Base-by-base conservation (phyloP, 2,113 vertebrate genomes). In the Nothobranchius kuhntae region DNA sequence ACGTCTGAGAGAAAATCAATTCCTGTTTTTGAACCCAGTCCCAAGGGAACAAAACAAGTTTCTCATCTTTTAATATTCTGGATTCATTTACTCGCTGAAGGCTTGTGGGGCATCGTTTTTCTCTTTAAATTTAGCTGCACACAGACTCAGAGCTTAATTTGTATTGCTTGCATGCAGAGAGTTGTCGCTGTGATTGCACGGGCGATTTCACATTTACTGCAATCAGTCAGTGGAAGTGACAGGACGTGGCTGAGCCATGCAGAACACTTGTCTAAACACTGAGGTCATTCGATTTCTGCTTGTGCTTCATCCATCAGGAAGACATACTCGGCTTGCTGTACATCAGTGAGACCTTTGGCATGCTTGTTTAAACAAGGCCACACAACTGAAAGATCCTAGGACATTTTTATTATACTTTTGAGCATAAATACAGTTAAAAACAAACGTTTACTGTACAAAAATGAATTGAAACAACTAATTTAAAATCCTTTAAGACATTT, bases 221-320 rank as follows among this genome's bases (percentile, higher is more conserved):
- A 52, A 51, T 88, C 80, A 51, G 61, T 86, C 86, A 84, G 71
- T 26, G 46, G 38, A 50, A 45, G 75, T 71, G 89, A 82, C 78
- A 65, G 38, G 45, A 63, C 12, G 7, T 59, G 47, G 61, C 44
- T 53, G 38, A 30, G 60, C 72, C 60, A 78, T 57, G 76, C 75
- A 59, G 76, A 9, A 21, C 73, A 44, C 72, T 80, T 77, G 77
- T 83, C 76, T 26, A 14, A 80, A 72, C 64, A 67, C 26, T 8
- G 61, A 73, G 77, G 77, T 68, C 71, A 53, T 65, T 87, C 17
- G 63, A 84, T 86, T 81, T 76, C 45, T 69, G 75, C 75, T 71
- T 72, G 21, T 0, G 3, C 21, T 52, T 53, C 78, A 88, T 90
- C 73, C 78, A 73, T 91, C 87, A 90, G 35, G 35, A 5, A 57